A percentile compares a stretch with the other conserved stretches of the same genome.
Conservation (phyloP, 2,113 vertebrate species). For the Paramisgurnus dabryanus region DNA sequence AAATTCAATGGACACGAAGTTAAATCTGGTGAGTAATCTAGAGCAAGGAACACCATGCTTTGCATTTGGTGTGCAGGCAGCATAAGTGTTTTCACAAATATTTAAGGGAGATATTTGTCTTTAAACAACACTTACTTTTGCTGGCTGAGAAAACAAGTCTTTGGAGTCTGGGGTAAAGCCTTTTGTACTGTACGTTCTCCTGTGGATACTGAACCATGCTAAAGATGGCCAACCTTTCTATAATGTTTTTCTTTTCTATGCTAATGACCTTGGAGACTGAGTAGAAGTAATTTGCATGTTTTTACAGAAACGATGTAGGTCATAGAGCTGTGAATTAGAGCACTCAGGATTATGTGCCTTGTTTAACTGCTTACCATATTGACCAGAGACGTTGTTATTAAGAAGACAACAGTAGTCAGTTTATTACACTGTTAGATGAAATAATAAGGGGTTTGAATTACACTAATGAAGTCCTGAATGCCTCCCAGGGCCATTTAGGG, state of each 20-base stretch:
- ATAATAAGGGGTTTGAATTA: constrained; percentile 29
- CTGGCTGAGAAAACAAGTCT: background rate
- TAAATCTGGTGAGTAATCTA: no score
- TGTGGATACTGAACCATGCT: background rate
- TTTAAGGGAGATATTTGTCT: background rate
- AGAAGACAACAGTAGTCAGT: background rate
- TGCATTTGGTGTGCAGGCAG: no score
- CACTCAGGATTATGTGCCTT: background rate
- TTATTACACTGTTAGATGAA: background rate
- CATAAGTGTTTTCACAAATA: no score
- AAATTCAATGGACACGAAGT: no score
- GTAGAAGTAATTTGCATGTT: background rate
- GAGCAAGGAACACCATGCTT: no score
- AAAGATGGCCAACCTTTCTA: background rate
- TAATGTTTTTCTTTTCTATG: background rate
- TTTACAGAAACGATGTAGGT: constrained; percentile 17
- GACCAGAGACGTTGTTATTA: constrained; percentile 5
- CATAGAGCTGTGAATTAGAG: background rate
- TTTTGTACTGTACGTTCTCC: background rate
- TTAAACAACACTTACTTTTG: no score
- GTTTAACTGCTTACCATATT: constrained; percentile 14
- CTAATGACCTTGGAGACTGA: background rate
- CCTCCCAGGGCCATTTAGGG: background rate
- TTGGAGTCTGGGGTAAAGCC: background rate
- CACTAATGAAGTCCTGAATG: background rate